These are phyloP conservation scores for Pseudomugil tenellus DNA, from an alignment of 2,797 vertebrate species.

Conservation along the genomic window DNA sequence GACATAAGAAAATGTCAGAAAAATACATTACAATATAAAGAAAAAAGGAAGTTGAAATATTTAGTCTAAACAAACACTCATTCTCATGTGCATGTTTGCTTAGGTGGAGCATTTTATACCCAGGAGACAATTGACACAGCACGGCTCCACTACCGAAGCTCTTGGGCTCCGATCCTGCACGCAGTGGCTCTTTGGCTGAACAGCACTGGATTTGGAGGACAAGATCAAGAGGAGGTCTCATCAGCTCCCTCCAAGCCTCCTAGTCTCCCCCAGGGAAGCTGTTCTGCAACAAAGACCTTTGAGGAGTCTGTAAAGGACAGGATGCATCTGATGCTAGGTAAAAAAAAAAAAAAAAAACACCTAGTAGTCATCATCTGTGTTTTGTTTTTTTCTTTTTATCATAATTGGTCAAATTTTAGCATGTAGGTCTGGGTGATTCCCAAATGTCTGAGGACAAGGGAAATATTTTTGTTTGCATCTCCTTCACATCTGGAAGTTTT, in stretches of 20 bases:
- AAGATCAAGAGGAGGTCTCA: constrained; percentile 78
- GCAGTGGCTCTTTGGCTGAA: constrained; percentile 95
- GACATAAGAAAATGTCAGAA: neutral
- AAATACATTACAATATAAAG: neutral
- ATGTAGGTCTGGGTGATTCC: neutral
- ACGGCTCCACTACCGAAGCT: constrained; percentile 93
- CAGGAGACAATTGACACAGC: constrained; percentile 98
- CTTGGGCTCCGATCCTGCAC: constrained; percentile 95
- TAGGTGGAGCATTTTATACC: constrained; percentile 98
- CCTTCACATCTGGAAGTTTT: constrained; percentile 5
- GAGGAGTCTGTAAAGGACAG: constrained; percentile 91
- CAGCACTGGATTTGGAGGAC: constrained; percentile 89
- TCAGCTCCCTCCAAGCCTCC: constrained; percentile 78
- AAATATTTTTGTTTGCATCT: neutral
- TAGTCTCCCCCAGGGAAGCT: constrained; percentile 78
- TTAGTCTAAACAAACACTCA: neutral
- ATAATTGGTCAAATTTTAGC: neutral
- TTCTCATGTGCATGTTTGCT: constrained; percentile 25
- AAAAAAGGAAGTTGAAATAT: neutral
- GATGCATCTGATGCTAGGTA: constrained; percentile 97
- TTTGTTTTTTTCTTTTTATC: no score
- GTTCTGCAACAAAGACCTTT: constrained; percentile 79
- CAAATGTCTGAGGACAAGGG: neutral
- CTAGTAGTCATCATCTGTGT: neutral
- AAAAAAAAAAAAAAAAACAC: constrained; percentile 26